Percentiles rank a stretch among this genome's conserved stretches.
Evolutionary conservation across 2,113 vertebrate genomes (phyloP).

Genomic region (Thunnus thynnus): DNA sequence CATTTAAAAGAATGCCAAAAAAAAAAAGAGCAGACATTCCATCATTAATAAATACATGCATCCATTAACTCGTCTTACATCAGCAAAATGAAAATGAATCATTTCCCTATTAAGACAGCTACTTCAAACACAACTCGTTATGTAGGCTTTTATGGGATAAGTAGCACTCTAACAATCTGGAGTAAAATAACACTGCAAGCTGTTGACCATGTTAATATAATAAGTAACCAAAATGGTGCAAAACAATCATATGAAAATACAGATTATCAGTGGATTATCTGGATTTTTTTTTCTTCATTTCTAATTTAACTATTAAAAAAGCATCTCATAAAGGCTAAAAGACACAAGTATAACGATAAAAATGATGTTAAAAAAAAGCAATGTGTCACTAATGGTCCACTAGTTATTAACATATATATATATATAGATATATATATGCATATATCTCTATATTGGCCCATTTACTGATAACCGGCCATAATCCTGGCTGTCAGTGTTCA

Average conservation of each 20-base stretch:
- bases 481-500: conserved; percentile 68
- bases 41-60: conserved; percentile 85
- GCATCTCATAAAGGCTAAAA: conserved; percentile 38
- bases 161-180: conserved; percentile 32
- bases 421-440: conserved; percentile 15
- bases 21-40: conserved; percentile 67
- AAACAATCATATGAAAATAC: conserved; percentile 57
- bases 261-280: conserved; percentile 31
- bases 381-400: conserved; percentile 66
- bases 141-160: conserved; percentile 40
- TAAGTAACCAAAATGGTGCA: conserved; percentile 58
- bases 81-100: conserved; percentile 56
- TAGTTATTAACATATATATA: conserved; percentile 35
- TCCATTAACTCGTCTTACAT: conserved; percentile 66
- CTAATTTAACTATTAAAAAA: conserved; percentile 58
- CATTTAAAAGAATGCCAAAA: conserved; percentile 51
- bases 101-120: conserved; percentile 29
- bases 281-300: conserved; percentile 20
- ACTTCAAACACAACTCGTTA: conserved; percentile 48
- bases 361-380: conserved; percentile 15
- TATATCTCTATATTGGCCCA: conserved; percentile 53
- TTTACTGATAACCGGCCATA: conserved; percentile 55
- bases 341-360: conserved; percentile 36
- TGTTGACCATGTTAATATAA: conserved; percentile 51
- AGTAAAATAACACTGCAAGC: conserved; percentile 59